These are phyloP conservation scores for Drosophila mayri DNA, from an alignment of 1,140 invertebrate species.

Conservation along the genomic window DNA sequence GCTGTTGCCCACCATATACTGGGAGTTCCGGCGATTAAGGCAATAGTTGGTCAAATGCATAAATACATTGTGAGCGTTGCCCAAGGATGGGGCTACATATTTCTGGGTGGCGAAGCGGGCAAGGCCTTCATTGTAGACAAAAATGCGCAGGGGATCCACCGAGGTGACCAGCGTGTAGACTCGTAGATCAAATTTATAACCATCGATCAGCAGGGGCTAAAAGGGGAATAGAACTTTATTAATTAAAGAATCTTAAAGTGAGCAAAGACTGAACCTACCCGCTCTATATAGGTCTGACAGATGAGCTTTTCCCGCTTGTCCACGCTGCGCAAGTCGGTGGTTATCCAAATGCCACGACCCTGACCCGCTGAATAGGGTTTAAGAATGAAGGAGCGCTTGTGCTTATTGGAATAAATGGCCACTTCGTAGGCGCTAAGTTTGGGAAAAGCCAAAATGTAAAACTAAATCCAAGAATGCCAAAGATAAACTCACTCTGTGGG, in stretches of 20 bases:
- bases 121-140: constrained; percentile 97
- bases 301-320: constrained; percentile 92
- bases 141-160: constrained; percentile 96
- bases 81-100: constrained; percentile 91
- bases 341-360: constrained; percentile 94
- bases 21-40: constrained; percentile 95
- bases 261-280: constrained; percentile 50
- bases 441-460: background rate
- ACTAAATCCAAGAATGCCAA: rapidly evolving
- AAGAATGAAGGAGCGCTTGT: constrained; percentile 92
- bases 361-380: constrained; percentile 95
- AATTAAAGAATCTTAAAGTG: too few species aligned
- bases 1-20: constrained; percentile 86
- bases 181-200: constrained; percentile 98
- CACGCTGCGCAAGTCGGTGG: constrained; percentile 90
- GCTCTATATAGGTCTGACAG: constrained; percentile 92
- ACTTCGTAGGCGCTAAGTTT: constrained; percentile 70
- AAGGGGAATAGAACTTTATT: too few species aligned
- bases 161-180: constrained; percentile 98
- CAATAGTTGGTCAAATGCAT: constrained; percentile 99
- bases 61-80: constrained; percentile 93
- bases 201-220: constrained; percentile 95
- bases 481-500: constrained; percentile 90
- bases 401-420: constrained; percentile 83
- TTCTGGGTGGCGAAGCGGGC: constrained; percentile 95